Base-by-base conservation (phyloP, 2,888 invertebrate genomes). In the Lutraria lutraria region DNA sequence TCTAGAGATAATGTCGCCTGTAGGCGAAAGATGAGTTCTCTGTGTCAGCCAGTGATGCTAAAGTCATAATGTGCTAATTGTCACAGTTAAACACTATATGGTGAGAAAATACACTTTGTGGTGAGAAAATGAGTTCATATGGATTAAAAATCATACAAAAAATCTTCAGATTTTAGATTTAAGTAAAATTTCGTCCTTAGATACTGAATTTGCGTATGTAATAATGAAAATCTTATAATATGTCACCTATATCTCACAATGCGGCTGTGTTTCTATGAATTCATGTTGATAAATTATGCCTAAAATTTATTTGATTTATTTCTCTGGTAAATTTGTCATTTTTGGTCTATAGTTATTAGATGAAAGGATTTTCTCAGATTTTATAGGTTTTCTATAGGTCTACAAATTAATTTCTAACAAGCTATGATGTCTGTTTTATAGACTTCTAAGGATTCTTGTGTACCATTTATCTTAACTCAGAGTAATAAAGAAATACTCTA, bases 21-120 rank as follows among this genome's bases (percentile, higher is more conserved):
- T 68, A 68, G 63, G 63, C 63, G 25, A 25, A 25, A 68, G 63
- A 68, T 25, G n/a, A 68, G 63, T 68, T 68, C 63, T 68, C 25
- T 21, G 25, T 68, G 63, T 68, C 63, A 68, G 0, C 63, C 12
- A 25, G 1, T 12, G 63, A 25, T 0, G 63, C 25, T 68, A 10
- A 68, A 68, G 63, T 13, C 63, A 68, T 68, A 13, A n/a, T 63
- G n/a, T 63, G 25, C n/a, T n/a, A 63, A 68, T 68, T 68, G 63
- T 68, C 63, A 68, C 63, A 3, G 25, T 68, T 68, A 25, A 68
- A 68, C 63, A 68, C 63, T n/a, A 25, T 25, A 0, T 25, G 63
- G 10, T 68, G 25, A 25, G 21, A 25, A n/a, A 25, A 0, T 68
- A n/a, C n/a, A n/a, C 63, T n/a, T 68, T 25, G 0, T 25, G 63